Percentiles rank a stretch among this genome's conserved stretches.
These are phyloP conservation scores for Poeciliopsis gracilis DNA, from an alignment of 2,797 vertebrate species.

Conservation along the genomic window DNA sequence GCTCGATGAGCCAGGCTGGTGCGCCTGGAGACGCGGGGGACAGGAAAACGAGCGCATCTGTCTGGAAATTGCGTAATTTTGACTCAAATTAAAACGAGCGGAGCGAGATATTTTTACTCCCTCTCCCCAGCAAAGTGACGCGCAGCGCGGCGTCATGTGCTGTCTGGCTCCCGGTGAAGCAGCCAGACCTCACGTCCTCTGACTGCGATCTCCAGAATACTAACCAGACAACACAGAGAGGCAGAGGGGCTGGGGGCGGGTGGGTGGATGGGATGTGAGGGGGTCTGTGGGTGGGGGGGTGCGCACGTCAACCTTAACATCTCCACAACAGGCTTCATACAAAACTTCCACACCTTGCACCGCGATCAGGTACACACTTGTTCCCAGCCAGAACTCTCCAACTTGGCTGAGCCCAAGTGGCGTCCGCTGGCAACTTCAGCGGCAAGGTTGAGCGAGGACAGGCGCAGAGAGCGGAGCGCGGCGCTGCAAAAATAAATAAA, in stretches of 20 bases:
- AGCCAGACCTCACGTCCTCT: slow-evolving; percentile 79
- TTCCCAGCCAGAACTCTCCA: slow-evolving; percentile 52
- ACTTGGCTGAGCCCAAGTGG: slow-evolving; percentile 64
- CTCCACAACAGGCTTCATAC: slow-evolving; percentile 61
- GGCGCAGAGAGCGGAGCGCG: slow-evolving; percentile 18
- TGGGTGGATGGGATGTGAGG: not conserved
- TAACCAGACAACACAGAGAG: slow-evolving; percentile 58
- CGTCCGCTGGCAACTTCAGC: slow-evolving; percentile 71
- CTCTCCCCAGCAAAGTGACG: slow-evolving; percentile 57
- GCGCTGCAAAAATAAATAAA: slow-evolving; percentile 18
- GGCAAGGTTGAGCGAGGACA: slow-evolving; percentile 71
- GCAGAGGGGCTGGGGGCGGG: not conserved
- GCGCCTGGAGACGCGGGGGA: slow-evolving; percentile 59
- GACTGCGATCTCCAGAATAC: slow-evolving; percentile 77
- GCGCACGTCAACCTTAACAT: slow-evolving; percentile 77
- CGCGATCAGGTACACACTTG: slow-evolving; percentile 63
- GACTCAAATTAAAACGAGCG: slow-evolving; percentile 24
- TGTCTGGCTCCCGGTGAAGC: slow-evolving; percentile 73
- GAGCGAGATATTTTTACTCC: slow-evolving; percentile 33
- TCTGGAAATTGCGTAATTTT: slow-evolving; percentile 38
- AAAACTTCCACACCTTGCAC: slow-evolving; percentile 75
- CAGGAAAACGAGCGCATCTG: slow-evolving; percentile 37
- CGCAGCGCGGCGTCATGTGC: slow-evolving; percentile 67
- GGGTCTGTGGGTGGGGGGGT: not conserved
- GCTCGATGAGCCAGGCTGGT: slow-evolving; percentile 67